Conservation (phyloP, 23 tunicate species). For the Ciona savignyi region DNA sequence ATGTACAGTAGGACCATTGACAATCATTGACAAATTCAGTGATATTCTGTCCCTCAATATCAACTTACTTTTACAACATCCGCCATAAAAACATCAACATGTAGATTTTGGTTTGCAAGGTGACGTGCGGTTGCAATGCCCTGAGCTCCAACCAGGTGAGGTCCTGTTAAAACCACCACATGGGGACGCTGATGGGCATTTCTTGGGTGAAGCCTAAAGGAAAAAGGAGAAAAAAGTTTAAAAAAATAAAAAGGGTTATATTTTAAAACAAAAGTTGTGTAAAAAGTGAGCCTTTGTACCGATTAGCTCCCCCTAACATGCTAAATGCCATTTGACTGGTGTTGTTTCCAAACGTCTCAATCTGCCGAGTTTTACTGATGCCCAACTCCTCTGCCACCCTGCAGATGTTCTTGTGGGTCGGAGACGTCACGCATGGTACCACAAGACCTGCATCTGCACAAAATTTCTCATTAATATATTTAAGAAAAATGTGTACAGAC, state of each 20-base stretch:
- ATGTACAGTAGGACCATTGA: too few relatives aligned
- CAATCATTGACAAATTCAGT: too few relatives aligned
- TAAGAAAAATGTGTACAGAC: not conserved
- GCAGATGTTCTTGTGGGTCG: slow-evolving; percentile 28
- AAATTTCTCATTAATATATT: not conserved
- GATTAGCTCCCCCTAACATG: slow-evolving; percentile 51
- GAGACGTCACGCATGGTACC: slow-evolving; percentile 48
- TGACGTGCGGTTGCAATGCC: slow-evolving; percentile 80
- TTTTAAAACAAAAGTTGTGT: not conserved
- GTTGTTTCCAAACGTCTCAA: slow-evolving; percentile 62
- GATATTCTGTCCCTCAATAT: too few relatives aligned
- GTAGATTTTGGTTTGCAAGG: slow-evolving; percentile 68
- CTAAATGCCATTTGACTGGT: slow-evolving; percentile 67
- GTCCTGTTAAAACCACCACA: slow-evolving; percentile 60
- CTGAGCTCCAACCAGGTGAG: slow-evolving; percentile 61
- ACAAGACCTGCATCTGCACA: slow-evolving; percentile 72
- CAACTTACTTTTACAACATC: slow-evolving; percentile 67
- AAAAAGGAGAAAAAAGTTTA: too few relatives aligned
- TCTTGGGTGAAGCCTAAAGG: slow-evolving; percentile 52
- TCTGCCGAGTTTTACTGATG: slow-evolving; percentile 35
- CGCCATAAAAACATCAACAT: slow-evolving; percentile 61
- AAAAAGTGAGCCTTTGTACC: slow-evolving; percentile 5
- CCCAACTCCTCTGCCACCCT: slow-evolving; percentile 55
- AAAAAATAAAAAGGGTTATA: not conserved
- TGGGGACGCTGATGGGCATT: slow-evolving; percentile 77